These are phyloP conservation scores for Musca domestica DNA, from an alignment of 1,140 invertebrate species.

Conservation along the genomic window DNA sequence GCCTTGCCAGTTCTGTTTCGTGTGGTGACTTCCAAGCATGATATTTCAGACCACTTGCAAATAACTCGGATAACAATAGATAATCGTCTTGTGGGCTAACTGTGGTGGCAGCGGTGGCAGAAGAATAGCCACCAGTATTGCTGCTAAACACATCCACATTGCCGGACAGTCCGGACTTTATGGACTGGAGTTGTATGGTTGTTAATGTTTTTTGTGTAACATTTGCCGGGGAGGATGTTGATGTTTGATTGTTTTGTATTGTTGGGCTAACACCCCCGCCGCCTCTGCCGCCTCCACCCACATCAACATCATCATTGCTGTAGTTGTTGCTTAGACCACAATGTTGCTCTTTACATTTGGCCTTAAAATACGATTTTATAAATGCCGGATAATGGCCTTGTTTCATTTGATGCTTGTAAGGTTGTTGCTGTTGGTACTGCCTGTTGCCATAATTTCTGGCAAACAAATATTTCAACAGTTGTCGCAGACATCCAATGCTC, in stretches of 20 bases:
- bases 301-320: not conserved
- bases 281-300: not conserved
- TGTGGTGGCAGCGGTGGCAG: not conserved
- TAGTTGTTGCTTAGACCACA: not conserved
- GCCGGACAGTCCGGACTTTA: no score
- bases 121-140: not conserved
- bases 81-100: constrained; percentile 20
- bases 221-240: constrained; percentile 11
- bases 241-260: constrained; percentile 10
- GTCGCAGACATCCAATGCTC: constrained; percentile 74
- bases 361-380: constrained; percentile 45
- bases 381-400: constrained; percentile 38
- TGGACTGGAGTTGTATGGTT: constrained; percentile 1
- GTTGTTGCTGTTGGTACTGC: constrained; percentile 24
- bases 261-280: constrained; percentile 1
- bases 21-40: constrained; percentile 30
- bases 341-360: constrained; percentile 32
- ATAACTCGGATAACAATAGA: constrained; percentile 38
- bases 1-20: constrained; percentile 39
- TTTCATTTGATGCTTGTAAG: not conserved
- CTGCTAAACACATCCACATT: not conserved
- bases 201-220: constrained; percentile 7
- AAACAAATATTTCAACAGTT: constrained; percentile 79
- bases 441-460: constrained; percentile 66
- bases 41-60: constrained; percentile 43